Conservation (phyloP, 37 sponge, comb jelly and placozoan genomes). For the Spongilla lacustris region DNA sequence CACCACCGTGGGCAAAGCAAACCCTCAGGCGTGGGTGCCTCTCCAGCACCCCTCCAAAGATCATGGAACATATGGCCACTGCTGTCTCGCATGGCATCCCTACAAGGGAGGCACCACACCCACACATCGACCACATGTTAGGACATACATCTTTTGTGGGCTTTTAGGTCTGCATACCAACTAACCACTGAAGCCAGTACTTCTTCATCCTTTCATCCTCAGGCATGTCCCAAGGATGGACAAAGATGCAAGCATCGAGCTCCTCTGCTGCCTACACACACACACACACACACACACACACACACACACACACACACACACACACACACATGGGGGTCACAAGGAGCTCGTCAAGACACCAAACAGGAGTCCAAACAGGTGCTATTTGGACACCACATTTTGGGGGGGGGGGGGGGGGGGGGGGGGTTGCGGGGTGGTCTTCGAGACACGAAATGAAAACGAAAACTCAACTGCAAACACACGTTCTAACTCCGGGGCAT, state of each 20-base stretch:
- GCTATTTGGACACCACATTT: too few relatives aligned
- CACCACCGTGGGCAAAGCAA: conserved; percentile 94
- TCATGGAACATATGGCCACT: conserved; percentile 78
- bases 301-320: conserved; percentile 17
- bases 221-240: conserved; percentile 96
- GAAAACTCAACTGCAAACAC: conserved; percentile 73
- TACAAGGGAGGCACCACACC: background rate
- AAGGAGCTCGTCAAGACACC: too few relatives aligned
- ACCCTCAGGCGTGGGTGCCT: conserved; percentile 75
- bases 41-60: conserved; percentile 94
- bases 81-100: conserved; percentile 94
- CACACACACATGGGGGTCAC: too few relatives aligned
- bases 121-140: background rate
- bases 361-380: too few relatives aligned
- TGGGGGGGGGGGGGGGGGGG: background rate
- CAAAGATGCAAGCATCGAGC: conserved; percentile 74
- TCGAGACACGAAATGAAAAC: background rate
- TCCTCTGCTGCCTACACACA: conserved; percentile 82
- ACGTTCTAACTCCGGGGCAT: conserved; percentile 86
- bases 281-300: conserved; percentile 6
- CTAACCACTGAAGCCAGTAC: conserved; percentile 95
- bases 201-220: conserved; percentile 84
- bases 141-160: background rate
- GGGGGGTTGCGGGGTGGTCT: background rate
- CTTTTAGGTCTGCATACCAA: conserved; percentile 39